Conservation (phyloP, 2,888 invertebrate genomes). For the Octonoba sinensis region DNA sequence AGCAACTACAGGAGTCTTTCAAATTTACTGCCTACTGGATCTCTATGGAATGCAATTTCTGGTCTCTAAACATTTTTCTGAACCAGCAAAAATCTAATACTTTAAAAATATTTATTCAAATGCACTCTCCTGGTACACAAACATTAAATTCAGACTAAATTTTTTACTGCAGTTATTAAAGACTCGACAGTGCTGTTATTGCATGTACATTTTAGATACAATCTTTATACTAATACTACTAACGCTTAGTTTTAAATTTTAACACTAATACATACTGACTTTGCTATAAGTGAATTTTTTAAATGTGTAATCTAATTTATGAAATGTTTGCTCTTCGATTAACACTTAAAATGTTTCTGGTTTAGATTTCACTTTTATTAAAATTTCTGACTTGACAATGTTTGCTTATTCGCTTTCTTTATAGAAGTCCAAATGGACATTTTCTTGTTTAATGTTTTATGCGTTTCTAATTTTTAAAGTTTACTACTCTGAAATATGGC, state of each 20-base stretch:
- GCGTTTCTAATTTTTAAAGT: slow-evolving; percentile 32
- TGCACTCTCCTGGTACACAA: background rate
- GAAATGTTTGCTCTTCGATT: background rate
- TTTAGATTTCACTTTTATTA: slow-evolving; percentile 17
- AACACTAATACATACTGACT: slow-evolving; percentile 28
- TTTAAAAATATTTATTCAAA: no score
- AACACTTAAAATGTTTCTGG: background rate
- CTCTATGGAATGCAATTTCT: no score
- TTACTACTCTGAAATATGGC: background rate
- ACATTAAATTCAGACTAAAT: background rate
- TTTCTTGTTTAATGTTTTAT: slow-evolving; percentile 37
- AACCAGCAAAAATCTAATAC: no score
- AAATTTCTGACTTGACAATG: slow-evolving; percentile 35
- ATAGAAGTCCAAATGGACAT: slow-evolving; percentile 26
- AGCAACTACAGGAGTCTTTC: background rate
- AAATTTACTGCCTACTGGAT: no score
- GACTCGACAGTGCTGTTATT: slow-evolving; percentile 34
- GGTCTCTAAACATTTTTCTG: no score
- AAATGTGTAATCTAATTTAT: background rate
- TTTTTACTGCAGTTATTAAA: slow-evolving; percentile 31
- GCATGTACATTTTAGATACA: slow-evolving; percentile 36
- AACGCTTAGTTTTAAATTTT: slow-evolving; percentile 11
- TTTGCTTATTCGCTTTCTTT: slow-evolving; percentile 29
- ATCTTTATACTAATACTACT: background rate
- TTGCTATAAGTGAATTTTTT: slow-evolving; percentile 22